Evolutionary conservation across 2,888 invertebrate genomes (phyloP), one percentile per base, ranked within the genome.

Genomic region (Apodemia duryi): DNA sequence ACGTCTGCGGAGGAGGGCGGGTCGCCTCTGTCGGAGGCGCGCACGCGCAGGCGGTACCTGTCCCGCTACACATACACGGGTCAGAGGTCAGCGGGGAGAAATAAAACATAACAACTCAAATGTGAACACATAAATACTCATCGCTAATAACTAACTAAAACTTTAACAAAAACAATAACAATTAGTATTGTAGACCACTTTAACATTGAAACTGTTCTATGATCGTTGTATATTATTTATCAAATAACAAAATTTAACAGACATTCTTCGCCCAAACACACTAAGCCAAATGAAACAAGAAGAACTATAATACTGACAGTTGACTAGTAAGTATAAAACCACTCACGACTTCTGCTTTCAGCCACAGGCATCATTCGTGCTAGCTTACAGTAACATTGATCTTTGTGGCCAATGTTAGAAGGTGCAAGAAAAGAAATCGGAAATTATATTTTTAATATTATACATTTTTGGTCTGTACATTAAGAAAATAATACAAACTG

Each of bases 31-130:
- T 99, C 99, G 90, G 97, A 97, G 91, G 98, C 98, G 93, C 97
- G 97, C 91, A 98, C 98, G 93, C 96, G 96, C 93, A 98, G 96
- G 88, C 97, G 96, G 94, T 98, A 98, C 95, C 96, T 97, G 95
- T 97, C 98, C 94, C 97, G 96, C 98, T 98, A 95, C 93, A 93
- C 87, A 94, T 94, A 94, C 94, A 95, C 94, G 94, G 94, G 94
- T 93, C 93, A 93, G 93, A 93, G 94, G 94, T 94, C 94, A 94
- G 93, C 93, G 92, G 93, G 93, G 93, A 88, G 88, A 93, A 93
- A 93, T 87, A 92, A 92, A 93, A 93, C 91, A 93, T 85, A 92
- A 65, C 85, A 89, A 92, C 91, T 91, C 85, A 92, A 92, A 90
- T 86, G 86, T 83, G 85, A 91, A 91, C 91, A 91, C 83, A 88